Evolutionary conservation across 2,113 vertebrate species (phyloP), one percentile per base, ranked within the genome.

Genomic region (Parotia lawesii): DNA sequence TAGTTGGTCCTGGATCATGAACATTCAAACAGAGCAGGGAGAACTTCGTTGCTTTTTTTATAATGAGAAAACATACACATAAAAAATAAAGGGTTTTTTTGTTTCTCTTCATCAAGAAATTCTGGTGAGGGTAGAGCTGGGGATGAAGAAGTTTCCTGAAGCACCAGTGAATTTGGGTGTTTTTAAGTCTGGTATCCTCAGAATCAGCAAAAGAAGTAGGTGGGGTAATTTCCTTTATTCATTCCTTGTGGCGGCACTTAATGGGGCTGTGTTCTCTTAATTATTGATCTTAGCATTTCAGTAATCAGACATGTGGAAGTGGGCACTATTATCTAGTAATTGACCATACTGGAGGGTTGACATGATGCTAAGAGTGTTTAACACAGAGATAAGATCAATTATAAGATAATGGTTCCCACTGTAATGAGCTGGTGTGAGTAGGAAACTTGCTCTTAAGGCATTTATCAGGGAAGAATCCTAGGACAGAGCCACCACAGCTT

Each of bases 241-340:
- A 28, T 76, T 83, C 56, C 71, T 37, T 8, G 5, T 7, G 6
- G 37, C 2, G 0, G 48, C 71, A 33, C 31, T 89, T 83, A 96
- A 95, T 96, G 96, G 91, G 89, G 86, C 84, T 94, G 17, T 88
- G 87, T 96, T 84, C 93, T 97, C 85, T 97, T 97, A 97, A 95
- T 97, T 98, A 98, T 98, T 96, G 97, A 98, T 97, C 96, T 85
- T 48, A 56, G 75, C 74, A 66, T 96, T 97, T 96, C 96, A 97
- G 89, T 88, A 94, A 85, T 93, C 96, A 97, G 97, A 77, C 94
- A 85, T 78, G 93, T 96, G 91, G 96, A 98, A 97, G 94, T 94
- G 95, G 96, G 94, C 92, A 64, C 93, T 96, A 88, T 98, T 98
- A 96, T 50, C 96, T 87, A n/a, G 87, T 97, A 97, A 97, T 97